These are phyloP conservation scores for Melanocharis versteri DNA, from an alignment of 2,113 vertebrate species.

Conservation along the genomic window DNA sequence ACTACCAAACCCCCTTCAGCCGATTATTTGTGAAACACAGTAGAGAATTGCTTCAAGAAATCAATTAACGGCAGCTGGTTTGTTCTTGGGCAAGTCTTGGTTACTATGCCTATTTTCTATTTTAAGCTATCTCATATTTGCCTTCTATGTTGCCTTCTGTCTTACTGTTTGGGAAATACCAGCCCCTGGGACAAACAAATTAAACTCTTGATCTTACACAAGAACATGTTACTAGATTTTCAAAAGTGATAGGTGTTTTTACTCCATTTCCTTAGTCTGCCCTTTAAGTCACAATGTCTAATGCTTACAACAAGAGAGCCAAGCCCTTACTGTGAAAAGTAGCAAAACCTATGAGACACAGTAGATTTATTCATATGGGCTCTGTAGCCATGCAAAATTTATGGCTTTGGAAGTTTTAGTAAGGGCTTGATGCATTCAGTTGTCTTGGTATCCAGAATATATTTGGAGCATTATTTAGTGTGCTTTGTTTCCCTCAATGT, in stretches of 20 bases:
- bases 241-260: neutral
- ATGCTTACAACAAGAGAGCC: fast-evolving
- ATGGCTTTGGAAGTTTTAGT: neutral
- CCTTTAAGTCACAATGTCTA: neutral
- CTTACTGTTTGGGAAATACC: neutral
- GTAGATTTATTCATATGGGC: neutral
- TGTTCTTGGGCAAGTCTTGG: neutral
- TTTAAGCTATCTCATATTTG: neutral
- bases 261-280: neutral
- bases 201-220: neutral
- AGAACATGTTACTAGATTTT: neutral
- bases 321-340: neutral
- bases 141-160: neutral
- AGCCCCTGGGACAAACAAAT: neutral
- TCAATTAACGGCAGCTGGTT: neutral
- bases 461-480: neutral
- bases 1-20: neutral
- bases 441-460: neutral
- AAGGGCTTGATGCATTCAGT: neutral
- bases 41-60: neutral
- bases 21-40: neutral
- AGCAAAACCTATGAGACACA: neutral
- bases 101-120: neutral
- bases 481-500: neutral
- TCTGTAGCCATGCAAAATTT: neutral